A percentile compares a stretch with the other conserved stretches of the same genome.
Conservation (phyloP, 2,888 invertebrate genomes). For the Eueremaeus valkanovi region DNA sequence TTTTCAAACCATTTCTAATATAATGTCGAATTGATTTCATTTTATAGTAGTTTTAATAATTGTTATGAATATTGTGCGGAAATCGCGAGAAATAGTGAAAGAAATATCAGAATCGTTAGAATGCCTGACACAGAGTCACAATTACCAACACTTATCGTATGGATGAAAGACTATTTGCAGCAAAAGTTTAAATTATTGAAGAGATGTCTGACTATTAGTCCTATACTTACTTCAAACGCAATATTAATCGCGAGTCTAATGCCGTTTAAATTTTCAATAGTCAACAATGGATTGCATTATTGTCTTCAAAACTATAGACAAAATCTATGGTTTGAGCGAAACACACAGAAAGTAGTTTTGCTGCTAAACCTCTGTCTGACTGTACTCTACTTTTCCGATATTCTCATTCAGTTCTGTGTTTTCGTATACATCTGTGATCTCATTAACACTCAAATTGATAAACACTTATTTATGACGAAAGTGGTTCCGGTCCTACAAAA, state of each 20-base stretch:
- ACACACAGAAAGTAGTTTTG: not conserved
- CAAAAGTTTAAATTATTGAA: not conserved
- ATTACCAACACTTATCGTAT: not conserved
- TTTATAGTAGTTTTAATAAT: too few species aligned
- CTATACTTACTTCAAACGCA: not conserved
- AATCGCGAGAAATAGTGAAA: not conserved
- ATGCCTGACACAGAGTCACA: too few species aligned
- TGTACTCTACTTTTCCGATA: not conserved
- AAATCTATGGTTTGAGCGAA: not conserved
- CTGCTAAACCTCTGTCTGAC: not conserved
- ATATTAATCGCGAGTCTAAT: not conserved
- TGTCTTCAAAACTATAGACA: not conserved
- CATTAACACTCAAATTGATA: not conserved
- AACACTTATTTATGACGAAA: not conserved
- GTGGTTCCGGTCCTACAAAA: not conserved
- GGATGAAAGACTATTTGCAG: not conserved
- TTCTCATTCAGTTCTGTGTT: not conserved
- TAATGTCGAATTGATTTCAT: too few species aligned
- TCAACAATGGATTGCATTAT: not conserved
- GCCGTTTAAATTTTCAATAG: not conserved
- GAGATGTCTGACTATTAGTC: not conserved
- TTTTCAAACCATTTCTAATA: too few species aligned
- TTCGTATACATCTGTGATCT: slow-evolving; percentile 2
- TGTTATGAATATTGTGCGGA: too few species aligned
- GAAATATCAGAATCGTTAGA: too few species aligned